Evolutionary conservation across 2,797 vertebrate genomes (phyloP), one percentile per base, ranked within the genome.

Genomic region (Paedocypris micromegethes): DNA sequence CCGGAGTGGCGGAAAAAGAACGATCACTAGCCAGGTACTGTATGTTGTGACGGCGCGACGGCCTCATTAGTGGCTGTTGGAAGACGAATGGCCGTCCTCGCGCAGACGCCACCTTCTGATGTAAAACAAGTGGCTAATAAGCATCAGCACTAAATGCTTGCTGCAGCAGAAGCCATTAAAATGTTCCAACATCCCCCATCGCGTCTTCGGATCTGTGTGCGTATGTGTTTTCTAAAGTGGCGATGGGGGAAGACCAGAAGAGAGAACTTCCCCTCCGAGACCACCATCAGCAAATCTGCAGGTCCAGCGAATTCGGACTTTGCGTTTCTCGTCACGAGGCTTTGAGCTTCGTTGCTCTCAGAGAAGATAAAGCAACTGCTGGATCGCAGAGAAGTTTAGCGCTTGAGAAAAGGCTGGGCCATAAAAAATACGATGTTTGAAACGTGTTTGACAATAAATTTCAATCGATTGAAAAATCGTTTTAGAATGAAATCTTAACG

Each of bases 61-160:
- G 76, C 80, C 83, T 88, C 83, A 86, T 91, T 89, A 91, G 83
- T 81, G 82, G 85, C 85, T 87, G 86, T 86, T 81, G 70, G 4
- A 44, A 78, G 84, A 89, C 53, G 64, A 64, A 80, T 77, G 62
- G 74, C 85, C 83, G 83, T 23, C 23, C 23, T 23, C 23, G 23
- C 1, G 23, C 23, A 23, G 23, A 23, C 23, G 23, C 23, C 23
- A 48, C 50, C 68, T 58, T 46, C 58, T 63, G 63, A 57, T 72
- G 58, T 77, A 58, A 66, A 61, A 77, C 75, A 62, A 79, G 68
- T 78, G 79, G 80, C 83, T 89, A 88, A 90, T 86, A 86, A 84
- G 84, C 79, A 66, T 81, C 81, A 84, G 74, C 68, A 44, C 47
- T 57, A 71, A 71, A 73, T 3, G 68, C 68, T 77, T 80, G 77